Percentiles rank a stretch among this genome's conserved stretches.
phyloP scores from a whole-genome alignment of 2,888 invertebrate genomes.

The Azorinus chamasolen region DNA sequence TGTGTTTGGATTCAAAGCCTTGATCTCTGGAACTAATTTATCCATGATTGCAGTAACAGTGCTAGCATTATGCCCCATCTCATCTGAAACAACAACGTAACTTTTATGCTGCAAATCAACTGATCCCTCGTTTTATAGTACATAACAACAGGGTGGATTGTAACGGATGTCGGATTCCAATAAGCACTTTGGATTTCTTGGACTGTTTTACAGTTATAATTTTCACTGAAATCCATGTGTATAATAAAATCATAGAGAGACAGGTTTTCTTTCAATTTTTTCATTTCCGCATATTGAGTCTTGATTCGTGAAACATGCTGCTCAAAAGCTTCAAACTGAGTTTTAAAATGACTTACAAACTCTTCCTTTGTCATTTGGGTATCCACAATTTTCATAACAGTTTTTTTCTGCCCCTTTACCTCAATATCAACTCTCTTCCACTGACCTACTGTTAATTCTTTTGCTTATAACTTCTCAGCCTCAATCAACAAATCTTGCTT shows the following conservation, averaged over 20 bases:
- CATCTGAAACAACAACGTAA: slow-evolving; percentile 22
- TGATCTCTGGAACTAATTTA: slow-evolving; percentile 16
- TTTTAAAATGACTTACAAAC: too few relatives aligned
- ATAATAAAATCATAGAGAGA: slow-evolving; percentile 8
- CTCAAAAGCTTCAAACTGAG: neutral
- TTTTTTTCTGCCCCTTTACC: slow-evolving; percentile 30
- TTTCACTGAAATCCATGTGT: too few relatives aligned
- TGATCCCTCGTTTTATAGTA: slow-evolving; percentile 10
- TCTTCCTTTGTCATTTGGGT: neutral
- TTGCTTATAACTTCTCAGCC: neutral
- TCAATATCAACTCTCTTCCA: slow-evolving; percentile 37
- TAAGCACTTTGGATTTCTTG: slow-evolving; percentile 29
- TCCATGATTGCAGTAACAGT: slow-evolving; percentile 16
- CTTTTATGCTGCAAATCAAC: slow-evolving; percentile 27
- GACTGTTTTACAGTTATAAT: slow-evolving; percentile 10
- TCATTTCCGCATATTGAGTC: slow-evolving; percentile 10
- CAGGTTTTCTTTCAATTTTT: slow-evolving; percentile 21
- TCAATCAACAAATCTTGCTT: neutral
- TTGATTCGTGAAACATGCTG: slow-evolving; percentile 16
- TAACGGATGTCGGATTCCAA: slow-evolving; percentile 14
- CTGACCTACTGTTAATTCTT: slow-evolving; percentile 14
- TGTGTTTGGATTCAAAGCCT: neutral
- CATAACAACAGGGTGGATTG: slow-evolving; percentile 18
- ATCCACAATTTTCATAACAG: slow-evolving; percentile 14
- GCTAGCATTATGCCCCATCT: slow-evolving; percentile 16